Conservation (phyloP, 2,797 vertebrate species). For the Smutsia temminckii region DNA sequence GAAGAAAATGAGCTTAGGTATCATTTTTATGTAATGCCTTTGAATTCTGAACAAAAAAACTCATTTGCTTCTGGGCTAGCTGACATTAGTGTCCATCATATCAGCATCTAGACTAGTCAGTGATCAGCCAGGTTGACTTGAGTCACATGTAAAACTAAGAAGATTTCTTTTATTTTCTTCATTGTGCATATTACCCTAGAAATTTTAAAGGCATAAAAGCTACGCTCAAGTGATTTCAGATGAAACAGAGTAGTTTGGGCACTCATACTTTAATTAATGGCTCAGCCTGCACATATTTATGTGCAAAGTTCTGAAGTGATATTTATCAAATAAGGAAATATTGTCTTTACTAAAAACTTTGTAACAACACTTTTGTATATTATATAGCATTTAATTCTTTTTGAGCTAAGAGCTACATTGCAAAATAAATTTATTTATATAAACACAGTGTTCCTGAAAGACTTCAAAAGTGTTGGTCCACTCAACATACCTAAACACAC, state of each 20-base stretch:
- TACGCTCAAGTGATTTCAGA: slow-evolving; percentile 23
- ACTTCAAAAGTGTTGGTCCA: not conserved
- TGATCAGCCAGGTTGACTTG: not conserved
- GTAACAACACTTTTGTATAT: not conserved
- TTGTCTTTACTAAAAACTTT: not conserved
- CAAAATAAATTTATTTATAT: not conserved
- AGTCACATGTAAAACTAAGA: slow-evolving; percentile 25
- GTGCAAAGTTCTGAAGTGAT: not conserved
- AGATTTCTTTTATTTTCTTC: not conserved
- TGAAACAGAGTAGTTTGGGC: slow-evolving; percentile 15
- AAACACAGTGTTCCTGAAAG: not conserved
- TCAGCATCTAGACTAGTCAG: not conserved
- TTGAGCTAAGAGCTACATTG: not conserved
- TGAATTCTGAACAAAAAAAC: slow-evolving; percentile 18
- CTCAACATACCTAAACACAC: not conserved
- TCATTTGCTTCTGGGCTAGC: slow-evolving; percentile 20
- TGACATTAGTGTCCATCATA: slow-evolving; percentile 37
- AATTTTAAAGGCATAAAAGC: slow-evolving; percentile 28
- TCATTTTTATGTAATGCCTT: not conserved
- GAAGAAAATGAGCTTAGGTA: not conserved
- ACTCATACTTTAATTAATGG: slow-evolving; percentile 14
- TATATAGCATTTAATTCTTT: not conserved
- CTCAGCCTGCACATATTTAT: not conserved
- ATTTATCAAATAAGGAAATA: slow-evolving; percentile 32
- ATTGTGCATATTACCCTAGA: not conserved